These are phyloP conservation scores for Dasypolia templi DNA, from an alignment of 2,888 invertebrate genomes.

Conservation along the genomic window DNA sequence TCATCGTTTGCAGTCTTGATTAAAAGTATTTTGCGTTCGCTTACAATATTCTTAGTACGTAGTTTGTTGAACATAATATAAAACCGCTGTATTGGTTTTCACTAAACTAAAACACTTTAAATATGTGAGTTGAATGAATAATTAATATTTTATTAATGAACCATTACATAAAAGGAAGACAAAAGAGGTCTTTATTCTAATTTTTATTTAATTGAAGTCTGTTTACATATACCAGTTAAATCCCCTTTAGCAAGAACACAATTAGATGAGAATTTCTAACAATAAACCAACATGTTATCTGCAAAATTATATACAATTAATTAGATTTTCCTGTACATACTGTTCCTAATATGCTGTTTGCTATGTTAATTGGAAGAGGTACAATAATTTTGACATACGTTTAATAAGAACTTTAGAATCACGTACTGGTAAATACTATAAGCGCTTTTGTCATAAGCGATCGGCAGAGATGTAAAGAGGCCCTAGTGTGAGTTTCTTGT, in stretches of 20 bases:
- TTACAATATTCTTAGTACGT: constrained; percentile 14
- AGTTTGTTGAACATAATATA: not conserved
- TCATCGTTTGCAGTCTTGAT: constrained; percentile 34
- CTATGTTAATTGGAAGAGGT: not conserved
- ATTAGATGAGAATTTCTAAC: not conserved
- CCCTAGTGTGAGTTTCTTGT: too few species aligned
- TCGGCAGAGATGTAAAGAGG: not conserved
- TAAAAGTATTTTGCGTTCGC: constrained; percentile 30
- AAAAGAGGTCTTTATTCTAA: not conserved
- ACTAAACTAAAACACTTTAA: constrained; percentile 10
- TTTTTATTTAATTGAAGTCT: too few species aligned
- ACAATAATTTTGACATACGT: not conserved
- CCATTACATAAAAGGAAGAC: not conserved
- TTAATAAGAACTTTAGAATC: not conserved
- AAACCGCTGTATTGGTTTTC: constrained; percentile 11
- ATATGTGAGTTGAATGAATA: not conserved
- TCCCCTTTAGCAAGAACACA: not conserved
- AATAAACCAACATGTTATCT: not conserved
- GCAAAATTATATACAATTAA: not conserved
- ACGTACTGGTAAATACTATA: not conserved
- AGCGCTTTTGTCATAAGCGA: not conserved
- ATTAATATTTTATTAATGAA: not conserved
- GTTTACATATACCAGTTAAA: not conserved
- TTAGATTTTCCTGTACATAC: not conserved
- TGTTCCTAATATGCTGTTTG: not conserved